Percentiles rank a stretch among this genome's conserved stretches.
Evolutionary conservation across 1,140 invertebrate species (phyloP).

Genomic region (Musca vetustissima): DNA sequence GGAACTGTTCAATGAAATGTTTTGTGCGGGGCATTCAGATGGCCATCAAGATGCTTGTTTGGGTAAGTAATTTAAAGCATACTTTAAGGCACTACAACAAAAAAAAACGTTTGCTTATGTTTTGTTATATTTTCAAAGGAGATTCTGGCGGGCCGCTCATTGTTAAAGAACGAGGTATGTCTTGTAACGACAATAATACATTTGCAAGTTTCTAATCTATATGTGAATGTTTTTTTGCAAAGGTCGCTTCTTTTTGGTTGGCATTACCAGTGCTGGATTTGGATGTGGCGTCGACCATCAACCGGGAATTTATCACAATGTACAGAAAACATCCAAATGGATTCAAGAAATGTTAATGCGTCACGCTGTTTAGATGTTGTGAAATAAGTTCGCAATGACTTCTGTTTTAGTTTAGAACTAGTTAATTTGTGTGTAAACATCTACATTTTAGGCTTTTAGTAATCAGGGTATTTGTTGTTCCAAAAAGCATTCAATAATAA

Average conservation of each 20-base stretch:
- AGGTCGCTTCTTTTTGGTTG: constrained; percentile 74
- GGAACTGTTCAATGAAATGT: constrained; percentile 73
- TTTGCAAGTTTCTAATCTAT: constrained; percentile 47
- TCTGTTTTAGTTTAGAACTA: too few species aligned
- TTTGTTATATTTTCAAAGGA: constrained; percentile 57
- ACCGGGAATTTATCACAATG: constrained; percentile 82
- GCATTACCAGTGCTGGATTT: constrained; percentile 84
- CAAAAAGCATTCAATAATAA: too few species aligned
- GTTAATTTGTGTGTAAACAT: too few species aligned
- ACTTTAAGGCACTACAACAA: constrained; percentile 31
- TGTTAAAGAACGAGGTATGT: constrained; percentile 55
- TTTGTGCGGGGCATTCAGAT: constrained; percentile 80
- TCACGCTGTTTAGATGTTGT: constrained; percentile 33
- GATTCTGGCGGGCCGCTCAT: constrained; percentile 84
- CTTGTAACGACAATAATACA: not conserved
- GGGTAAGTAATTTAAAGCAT: constrained; percentile 57
- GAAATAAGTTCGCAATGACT: too few species aligned
- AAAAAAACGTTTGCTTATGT: too few species aligned
- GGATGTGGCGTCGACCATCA: constrained; percentile 83
- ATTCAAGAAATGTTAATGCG: constrained; percentile 60
- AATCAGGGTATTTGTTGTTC: too few species aligned
- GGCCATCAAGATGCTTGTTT: constrained; percentile 81
- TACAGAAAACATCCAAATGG: constrained; percentile 72
- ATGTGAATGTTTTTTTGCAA: constrained; percentile 31
- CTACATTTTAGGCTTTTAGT: too few species aligned